Conservation (phyloP, 1,140 invertebrate genomes). For the Papilio polytes region DNA sequence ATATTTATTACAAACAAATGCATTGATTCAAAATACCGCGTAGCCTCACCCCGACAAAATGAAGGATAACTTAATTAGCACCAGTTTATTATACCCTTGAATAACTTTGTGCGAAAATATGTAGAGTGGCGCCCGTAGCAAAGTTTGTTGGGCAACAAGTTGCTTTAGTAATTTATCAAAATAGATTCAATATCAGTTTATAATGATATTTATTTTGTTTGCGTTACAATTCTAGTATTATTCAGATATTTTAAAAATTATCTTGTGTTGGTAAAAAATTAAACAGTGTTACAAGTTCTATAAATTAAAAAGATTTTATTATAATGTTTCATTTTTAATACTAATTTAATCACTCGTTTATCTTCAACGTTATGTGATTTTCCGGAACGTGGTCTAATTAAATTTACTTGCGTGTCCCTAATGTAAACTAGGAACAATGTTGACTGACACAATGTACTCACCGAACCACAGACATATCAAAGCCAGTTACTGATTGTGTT, state of each 20-base stretch:
- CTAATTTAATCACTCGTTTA: background rate
- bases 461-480: background rate
- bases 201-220: background rate
- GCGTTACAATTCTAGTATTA: too few species aligned
- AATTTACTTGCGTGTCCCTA: slow-evolving; percentile 7
- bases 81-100: slow-evolving; percentile 16
- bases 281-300: too few species aligned
- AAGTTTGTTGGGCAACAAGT: slow-evolving; percentile 23
- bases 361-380: background rate
- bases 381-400: background rate
- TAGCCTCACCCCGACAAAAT: background rate
- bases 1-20: too few species aligned
- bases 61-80: slow-evolving; percentile 18
- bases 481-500: too few species aligned
- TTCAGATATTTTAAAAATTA: too few species aligned
- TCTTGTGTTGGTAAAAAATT: too few species aligned
- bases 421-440: background rate
- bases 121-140: slow-evolving; percentile 15
- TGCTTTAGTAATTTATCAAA: slow-evolving; percentile 2
- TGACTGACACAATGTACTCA: background rate
- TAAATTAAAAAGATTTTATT: too few species aligned
- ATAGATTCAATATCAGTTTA: background rate
- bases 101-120: slow-evolving; percentile 20
- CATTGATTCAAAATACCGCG: background rate
- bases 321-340: background rate